Evolutionary conservation across 2,113 vertebrate species (phyloP).

Genomic region (Dasyurus viverrinus): DNA sequence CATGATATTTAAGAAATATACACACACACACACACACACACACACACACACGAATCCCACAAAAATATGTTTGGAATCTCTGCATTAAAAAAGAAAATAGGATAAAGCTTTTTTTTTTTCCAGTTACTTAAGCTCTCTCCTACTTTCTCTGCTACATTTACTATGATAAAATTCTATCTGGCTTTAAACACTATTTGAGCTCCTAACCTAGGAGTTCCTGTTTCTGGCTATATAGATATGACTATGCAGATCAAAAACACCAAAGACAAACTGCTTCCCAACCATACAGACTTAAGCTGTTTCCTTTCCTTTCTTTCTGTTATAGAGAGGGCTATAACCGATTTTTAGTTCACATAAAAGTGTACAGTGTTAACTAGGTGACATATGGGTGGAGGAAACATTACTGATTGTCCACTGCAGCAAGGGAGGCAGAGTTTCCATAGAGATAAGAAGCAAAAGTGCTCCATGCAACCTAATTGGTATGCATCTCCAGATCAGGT

Average conservation of each 20-base stretch:
- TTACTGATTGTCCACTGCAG: constrained; percentile 88
- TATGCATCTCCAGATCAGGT: constrained; percentile 92
- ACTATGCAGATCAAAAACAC: neutral
- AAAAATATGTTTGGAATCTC: neutral
- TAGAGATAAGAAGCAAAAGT: constrained; percentile 92
- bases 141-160: constrained; percentile 6
- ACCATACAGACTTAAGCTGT: neutral
- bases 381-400: constrained; percentile 90
- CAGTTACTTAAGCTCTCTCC: neutral
- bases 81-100: neutral
- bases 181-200: constrained; percentile 13
- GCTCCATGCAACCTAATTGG: constrained; percentile 92
- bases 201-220: neutral
- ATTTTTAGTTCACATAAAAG: constrained; percentile 82
- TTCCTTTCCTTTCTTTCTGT: constrained; percentile 67
- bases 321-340: constrained; percentile 63
- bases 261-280: constrained; percentile 35
- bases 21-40: neutral
- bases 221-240: neutral
- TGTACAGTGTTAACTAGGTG: constrained; percentile 88
- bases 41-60: neutral
- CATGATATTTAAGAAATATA: constrained; percentile 23
- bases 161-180: constrained; percentile 22
- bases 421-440: constrained; percentile 89
- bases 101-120: constrained; percentile 16